These are phyloP conservation scores for Pseudorhiza aurosa DNA, from an alignment of 30 jellyfish, hydroid and myxozoan species.

Conservation along the genomic window DNA sequence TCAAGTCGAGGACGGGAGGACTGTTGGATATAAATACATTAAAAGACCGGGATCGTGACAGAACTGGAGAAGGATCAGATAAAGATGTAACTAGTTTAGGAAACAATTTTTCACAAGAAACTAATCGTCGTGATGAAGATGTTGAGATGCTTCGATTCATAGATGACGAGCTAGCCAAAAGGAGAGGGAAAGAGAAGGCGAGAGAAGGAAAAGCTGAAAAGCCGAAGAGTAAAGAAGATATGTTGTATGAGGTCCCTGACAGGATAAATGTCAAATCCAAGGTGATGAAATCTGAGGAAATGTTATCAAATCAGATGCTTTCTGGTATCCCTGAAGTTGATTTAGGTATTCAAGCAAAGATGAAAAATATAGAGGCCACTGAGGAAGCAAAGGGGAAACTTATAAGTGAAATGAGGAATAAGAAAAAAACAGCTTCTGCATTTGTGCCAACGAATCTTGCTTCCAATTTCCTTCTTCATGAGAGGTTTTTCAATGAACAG, in stretches of 20 bases:
- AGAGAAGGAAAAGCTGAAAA: background rate
- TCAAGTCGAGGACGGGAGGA: conserved; percentile 89
- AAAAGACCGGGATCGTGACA: conserved; percentile 72
- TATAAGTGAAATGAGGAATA: conserved; percentile 77
- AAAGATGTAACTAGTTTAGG: conserved; percentile 83
- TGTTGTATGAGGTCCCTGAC: conserved; percentile 89
- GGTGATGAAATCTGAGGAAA: conserved; percentile 96
- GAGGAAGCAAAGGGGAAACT: conserved; percentile 95
- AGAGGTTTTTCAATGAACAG: conserved; percentile 88
- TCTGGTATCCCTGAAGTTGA: conserved; percentile 99
- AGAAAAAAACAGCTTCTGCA: conserved; percentile 76
- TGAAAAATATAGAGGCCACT: conserved; percentile 90
- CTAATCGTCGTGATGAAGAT: conserved; percentile 98
- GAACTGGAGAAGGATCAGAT: conserved; percentile 77
- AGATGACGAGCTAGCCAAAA: conserved; percentile 79
- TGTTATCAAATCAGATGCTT: conserved; percentile 97
- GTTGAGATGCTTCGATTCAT: conserved; percentile 87
- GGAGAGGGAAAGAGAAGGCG: conserved; percentile 53
- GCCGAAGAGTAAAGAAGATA: conserved; percentile 74
- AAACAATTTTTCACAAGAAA: conserved; percentile 88
- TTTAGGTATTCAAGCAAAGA: conserved; percentile 94
- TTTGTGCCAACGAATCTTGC: conserved; percentile 99
- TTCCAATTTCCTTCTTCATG: conserved; percentile 92
- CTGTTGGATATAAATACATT: conserved; percentile 69
- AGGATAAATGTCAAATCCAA: conserved; percentile 83